Conservation (phyloP, 2,888 invertebrate genomes). For the Pocota personata region DNA sequence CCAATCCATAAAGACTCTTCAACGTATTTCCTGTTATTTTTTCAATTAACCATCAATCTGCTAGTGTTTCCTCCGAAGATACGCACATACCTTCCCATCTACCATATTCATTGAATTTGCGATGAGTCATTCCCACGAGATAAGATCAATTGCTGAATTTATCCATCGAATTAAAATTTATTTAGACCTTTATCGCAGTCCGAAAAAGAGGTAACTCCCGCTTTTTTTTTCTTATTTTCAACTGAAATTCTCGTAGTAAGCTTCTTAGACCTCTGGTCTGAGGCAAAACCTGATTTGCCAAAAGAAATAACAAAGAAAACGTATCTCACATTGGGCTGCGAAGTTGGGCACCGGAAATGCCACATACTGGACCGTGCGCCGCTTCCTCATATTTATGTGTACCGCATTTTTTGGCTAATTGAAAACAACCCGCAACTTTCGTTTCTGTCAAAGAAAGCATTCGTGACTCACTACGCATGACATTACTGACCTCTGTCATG, state of each 20-base stretch:
- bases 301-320: conserved; percentile 10
- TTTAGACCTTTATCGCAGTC: conserved; percentile 41
- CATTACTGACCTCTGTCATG: conserved; percentile 50
- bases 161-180: conserved; percentile 70
- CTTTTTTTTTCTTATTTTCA: background rate
- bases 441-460: conserved; percentile 57
- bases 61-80: conserved; percentile 16
- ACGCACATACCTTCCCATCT: conserved; percentile 63
- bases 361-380: conserved; percentile 25
- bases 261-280: conserved; percentile 14
- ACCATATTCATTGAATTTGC: conserved; percentile 48
- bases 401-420: conserved; percentile 33
- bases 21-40: conserved; percentile 49
- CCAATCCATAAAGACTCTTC: background rate
- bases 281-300: conserved; percentile 33
- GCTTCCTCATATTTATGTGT: conserved; percentile 3
- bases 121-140: conserved; percentile 56
- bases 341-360: conserved; percentile 62
- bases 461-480: conserved; percentile 47
- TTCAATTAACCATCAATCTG: background rate
- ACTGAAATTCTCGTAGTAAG: background rate
- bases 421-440: conserved; percentile 56
- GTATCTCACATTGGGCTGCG: conserved; percentile 9
- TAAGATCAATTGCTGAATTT: conserved; percentile 70
- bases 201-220: conserved; percentile 23